phyloP scores from a whole-genome alignment of 2,113 vertebrate genomes.

The Spizaetus ornatus region DNA sequence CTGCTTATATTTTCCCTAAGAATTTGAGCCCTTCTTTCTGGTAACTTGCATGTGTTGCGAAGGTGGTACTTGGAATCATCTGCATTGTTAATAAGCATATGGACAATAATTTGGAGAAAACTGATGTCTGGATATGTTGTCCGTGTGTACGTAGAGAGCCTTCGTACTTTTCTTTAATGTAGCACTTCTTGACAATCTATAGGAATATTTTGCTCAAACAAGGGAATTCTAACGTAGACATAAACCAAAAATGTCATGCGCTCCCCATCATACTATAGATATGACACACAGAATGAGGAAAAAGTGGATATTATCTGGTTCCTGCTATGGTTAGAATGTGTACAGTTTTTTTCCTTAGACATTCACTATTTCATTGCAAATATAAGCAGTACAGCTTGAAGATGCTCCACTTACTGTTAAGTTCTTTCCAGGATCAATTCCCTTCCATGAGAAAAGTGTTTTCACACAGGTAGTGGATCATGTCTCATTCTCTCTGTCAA shows the following conservation, averaged over 20 bases:
- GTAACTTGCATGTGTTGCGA: not conserved
- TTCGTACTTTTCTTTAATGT: not conserved
- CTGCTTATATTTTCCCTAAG: not conserved
- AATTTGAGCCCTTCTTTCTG: not conserved
- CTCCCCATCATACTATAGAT: not conserved
- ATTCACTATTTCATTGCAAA: not conserved
- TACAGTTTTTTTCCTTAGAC: not conserved
- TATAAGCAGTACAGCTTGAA: not conserved
- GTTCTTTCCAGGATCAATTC: not conserved
- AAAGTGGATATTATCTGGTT: not conserved
- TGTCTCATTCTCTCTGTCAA: not conserved
- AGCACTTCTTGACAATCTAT: not conserved
- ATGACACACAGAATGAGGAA: not conserved
- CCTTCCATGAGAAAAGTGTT: not conserved
- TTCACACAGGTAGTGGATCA: not conserved
- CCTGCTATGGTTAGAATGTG: not conserved
- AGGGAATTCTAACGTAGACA: not conserved
- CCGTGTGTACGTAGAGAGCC: not conserved
- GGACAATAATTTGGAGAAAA: not conserved
- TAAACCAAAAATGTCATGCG: not conserved
- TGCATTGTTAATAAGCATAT: not conserved
- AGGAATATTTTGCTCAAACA: not conserved
- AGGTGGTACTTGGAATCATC: not conserved
- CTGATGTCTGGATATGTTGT: not conserved
- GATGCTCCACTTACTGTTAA: not conserved